Evolutionary conservation across 2,113 vertebrate genomes (phyloP).

Genomic region (Gopherus flavomarginatus): DNA sequence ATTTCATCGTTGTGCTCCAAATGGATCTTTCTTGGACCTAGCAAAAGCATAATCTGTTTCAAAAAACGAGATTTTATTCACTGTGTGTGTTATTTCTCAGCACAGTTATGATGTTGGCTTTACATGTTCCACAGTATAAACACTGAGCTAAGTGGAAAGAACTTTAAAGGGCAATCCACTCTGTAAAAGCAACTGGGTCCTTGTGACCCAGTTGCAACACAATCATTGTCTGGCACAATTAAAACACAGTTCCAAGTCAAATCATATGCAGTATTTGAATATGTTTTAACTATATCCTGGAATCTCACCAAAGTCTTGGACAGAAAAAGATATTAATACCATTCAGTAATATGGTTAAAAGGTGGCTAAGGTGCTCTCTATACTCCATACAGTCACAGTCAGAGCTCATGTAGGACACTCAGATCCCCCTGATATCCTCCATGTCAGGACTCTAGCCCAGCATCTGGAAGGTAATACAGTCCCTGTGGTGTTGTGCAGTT

Average conservation of each 20-base stretch:
- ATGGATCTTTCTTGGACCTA: constrained; percentile 48
- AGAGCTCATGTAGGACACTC: neutral
- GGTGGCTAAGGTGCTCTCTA: neutral
- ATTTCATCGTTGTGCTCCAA: constrained; percentile 33
- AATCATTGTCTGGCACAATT: neutral
- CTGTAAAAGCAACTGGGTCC: neutral
- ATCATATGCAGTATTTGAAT: neutral
- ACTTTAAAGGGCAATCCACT: neutral
- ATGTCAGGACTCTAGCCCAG: neutral
- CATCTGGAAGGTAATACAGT: neutral
- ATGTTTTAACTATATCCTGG: neutral
- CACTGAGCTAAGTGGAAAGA: neutral
- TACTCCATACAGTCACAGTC: neutral
- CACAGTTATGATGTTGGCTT: neutral
- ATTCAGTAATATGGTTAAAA: neutral
- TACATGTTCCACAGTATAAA: neutral
- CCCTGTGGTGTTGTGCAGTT: neutral
- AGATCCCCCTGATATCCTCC: neutral
- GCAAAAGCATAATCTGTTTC: constrained; percentile 31
- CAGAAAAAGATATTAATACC: neutral
- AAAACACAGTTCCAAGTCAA: neutral
- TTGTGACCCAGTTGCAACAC: neutral
- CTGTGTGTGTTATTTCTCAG: neutral
- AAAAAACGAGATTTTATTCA: constrained; percentile 2
- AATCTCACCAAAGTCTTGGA: neutral